phyloP scores from a whole-genome alignment of 2,797 vertebrate species.

The Loris lydekkerianus region DNA sequence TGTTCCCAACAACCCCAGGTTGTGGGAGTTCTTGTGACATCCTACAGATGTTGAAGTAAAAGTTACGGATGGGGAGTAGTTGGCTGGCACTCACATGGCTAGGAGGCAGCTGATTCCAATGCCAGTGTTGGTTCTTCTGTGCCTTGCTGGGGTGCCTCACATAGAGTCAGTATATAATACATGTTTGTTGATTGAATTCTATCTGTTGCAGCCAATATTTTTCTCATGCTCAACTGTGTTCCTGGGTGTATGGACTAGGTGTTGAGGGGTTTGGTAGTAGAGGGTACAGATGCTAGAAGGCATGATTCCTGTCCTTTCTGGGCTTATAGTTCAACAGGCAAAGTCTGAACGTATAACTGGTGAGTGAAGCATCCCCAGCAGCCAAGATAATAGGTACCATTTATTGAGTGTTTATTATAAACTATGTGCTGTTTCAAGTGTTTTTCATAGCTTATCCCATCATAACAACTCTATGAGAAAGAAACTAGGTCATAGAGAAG shows the following conservation, averaged over 20 bases:
- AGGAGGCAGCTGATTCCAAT: neutral
- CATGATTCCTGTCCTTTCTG: constrained; percentile 19
- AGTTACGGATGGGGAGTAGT: neutral
- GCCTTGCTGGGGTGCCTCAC: neutral
- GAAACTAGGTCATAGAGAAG: constrained; percentile 70
- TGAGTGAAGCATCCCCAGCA: neutral
- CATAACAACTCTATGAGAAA: constrained; percentile 40
- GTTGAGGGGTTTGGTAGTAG: neutral
- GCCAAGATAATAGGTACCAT: constrained; percentile 18
- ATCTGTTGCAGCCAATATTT: neutral
- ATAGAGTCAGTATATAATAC: neutral
- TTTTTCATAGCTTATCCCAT: constrained; percentile 51
- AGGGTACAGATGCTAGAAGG: neutral
- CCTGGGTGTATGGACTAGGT: neutral
- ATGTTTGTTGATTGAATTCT: constrained; percentile 5
- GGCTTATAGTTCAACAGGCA: neutral
- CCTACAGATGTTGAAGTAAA: neutral
- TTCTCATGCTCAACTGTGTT: neutral
- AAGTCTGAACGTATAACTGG: constrained; percentile 4
- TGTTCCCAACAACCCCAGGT: neutral
- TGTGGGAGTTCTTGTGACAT: neutral
- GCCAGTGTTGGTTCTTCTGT: neutral
- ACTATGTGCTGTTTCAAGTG: constrained; percentile 27
- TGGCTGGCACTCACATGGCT: neutral
- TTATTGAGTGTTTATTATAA: constrained; percentile 71